A percentile compares a stretch with the other conserved stretches of the same genome.
These are phyloP conservation scores for Crypturellus tataupa DNA, from an alignment of 2,797 vertebrate species.

Conservation along the genomic window DNA sequence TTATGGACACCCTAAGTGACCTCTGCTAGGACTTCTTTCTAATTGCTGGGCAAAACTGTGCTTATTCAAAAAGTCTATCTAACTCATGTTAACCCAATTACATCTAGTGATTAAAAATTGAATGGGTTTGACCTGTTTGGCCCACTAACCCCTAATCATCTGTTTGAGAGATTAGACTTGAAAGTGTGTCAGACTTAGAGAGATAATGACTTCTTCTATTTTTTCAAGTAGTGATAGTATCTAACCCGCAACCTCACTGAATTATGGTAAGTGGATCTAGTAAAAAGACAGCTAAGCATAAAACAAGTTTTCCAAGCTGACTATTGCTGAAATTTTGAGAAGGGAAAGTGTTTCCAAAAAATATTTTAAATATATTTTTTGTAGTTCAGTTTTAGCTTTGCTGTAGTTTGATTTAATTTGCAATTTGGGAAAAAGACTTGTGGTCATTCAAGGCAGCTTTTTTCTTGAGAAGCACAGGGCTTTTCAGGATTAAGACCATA, in stretches of 20 bases:
- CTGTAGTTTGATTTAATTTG: neutral
- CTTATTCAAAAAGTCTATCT: neutral
- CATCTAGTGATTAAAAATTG: neutral
- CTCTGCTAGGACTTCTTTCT: neutral
- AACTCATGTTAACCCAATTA: neutral
- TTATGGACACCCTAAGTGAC: neutral
- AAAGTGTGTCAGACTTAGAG: neutral
- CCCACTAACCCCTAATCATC: neutral
- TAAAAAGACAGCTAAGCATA: neutral
- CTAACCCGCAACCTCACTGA: neutral
- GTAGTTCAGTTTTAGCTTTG: neutral
- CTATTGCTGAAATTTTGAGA: neutral
- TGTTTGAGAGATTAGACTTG: neutral
- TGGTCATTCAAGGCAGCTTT: neutral
- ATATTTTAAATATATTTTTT: neutral
- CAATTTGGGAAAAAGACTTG: neutral
- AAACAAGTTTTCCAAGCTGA: neutral
- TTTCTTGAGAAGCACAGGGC: fast-evolving
- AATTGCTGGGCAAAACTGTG: neutral
- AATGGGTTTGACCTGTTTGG: neutral
- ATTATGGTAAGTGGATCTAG: neutral
- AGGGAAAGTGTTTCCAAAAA: neutral
- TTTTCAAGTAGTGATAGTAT: neutral
- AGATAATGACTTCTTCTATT: neutral
- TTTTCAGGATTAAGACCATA: neutral